phyloP scores from a whole-genome alignment of 53 echinoderm and acorn worm species.

The Echinometra lucunter region DNA sequence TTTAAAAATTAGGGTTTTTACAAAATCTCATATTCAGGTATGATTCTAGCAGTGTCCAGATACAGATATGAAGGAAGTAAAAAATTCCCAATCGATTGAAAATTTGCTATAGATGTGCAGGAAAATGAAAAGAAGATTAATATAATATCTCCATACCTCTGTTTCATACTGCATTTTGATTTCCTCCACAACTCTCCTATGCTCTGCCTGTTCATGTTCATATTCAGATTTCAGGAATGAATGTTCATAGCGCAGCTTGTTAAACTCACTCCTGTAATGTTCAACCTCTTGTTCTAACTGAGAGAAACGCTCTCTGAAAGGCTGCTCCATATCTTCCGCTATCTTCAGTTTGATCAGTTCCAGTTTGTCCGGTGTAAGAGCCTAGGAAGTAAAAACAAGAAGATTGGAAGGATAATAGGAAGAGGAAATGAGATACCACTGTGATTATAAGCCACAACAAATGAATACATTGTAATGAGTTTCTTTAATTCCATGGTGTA shows the following conservation, averaged over 20 bases:
- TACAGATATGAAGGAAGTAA: not conserved
- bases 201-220: constrained; percentile 93
- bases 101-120: not conserved
- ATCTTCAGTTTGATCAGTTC: constrained; percentile 95
- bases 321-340: constrained; percentile 87
- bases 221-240: constrained; percentile 97
- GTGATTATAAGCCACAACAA: too few species aligned
- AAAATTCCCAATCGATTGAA: not conserved
- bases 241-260: constrained; percentile 97
- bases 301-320: constrained; percentile 89
- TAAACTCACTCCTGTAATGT: constrained; percentile 90
- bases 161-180: constrained; percentile 93
- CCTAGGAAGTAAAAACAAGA: constrained; percentile 57
- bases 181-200: constrained; percentile 89
- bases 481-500: too few species aligned
- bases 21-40: not conserved
- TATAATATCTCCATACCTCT: constrained; percentile 74
- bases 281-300: constrained; percentile 89
- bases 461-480: too few species aligned
- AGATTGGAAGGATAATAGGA: not conserved
- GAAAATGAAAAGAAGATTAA: not conserved
- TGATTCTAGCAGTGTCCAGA: not conserved
- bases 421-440: too few species aligned
- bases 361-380: constrained; percentile 90
- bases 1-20: too few species aligned